Evolutionary conservation across 2,888 invertebrate species (phyloP).

Genomic region (Melieria picta): DNA sequence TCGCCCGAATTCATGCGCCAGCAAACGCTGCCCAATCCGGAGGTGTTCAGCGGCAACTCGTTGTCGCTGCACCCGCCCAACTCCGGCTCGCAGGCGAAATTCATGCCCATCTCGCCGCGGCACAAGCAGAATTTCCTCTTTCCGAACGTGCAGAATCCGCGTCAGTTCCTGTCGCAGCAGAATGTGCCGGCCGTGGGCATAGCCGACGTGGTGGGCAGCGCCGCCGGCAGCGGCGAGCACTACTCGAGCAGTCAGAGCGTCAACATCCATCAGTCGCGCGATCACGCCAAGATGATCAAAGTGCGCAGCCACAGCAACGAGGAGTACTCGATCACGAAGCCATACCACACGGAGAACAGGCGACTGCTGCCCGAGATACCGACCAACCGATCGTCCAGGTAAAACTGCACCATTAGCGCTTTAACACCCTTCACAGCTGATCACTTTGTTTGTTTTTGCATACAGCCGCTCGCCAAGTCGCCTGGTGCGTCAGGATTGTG

Average conservation of each 20-base stretch:
- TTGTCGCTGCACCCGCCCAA: conserved; percentile 56
- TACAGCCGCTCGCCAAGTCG: conserved; percentile 60
- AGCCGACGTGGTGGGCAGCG: conserved; percentile 50
- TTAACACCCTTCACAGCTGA: neutral
- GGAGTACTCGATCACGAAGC: conserved; percentile 62
- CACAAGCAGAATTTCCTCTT: conserved; percentile 64
- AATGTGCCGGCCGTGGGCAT: conserved; percentile 62
- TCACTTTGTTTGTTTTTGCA: conserved; percentile 15
- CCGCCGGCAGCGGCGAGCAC: conserved; percentile 54
- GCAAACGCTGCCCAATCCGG: conserved; percentile 64
- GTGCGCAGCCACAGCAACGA: conserved; percentile 66
- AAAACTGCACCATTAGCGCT: neutral
- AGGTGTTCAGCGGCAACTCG: conserved; percentile 60
- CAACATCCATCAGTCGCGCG: conserved; percentile 59
- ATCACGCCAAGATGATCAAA: conserved; percentile 65
- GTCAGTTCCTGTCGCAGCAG: conserved; percentile 64
- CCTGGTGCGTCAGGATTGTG: conserved; percentile 63
- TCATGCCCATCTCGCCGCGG: conserved; percentile 64
- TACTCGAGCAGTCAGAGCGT: conserved; percentile 64
- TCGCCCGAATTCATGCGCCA: conserved; percentile 65
- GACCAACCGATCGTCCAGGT: conserved; percentile 51
- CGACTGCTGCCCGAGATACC: conserved; percentile 64
- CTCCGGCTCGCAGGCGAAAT: conserved; percentile 53
- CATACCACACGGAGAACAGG: conserved; percentile 53
- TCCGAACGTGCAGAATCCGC: conserved; percentile 60